phyloP scores from a whole-genome alignment of 2,888 invertebrate genomes.

The Meliscaeva auricollis region DNA sequence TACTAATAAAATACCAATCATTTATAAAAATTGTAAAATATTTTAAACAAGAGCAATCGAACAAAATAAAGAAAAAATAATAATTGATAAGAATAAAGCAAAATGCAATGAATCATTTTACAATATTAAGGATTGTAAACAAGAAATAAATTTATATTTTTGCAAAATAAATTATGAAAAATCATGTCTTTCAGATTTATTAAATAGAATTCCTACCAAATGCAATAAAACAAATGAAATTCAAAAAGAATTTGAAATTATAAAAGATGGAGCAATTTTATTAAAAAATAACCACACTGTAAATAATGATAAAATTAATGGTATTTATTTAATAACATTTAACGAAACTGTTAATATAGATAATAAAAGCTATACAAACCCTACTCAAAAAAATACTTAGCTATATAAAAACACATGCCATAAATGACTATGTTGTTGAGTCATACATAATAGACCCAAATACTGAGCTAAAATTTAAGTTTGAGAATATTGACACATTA shows the following conservation, averaged over 20 bases:
- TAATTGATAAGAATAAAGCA: constrained; percentile 10
- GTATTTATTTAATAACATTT: neutral
- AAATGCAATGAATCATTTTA: constrained; percentile 3
- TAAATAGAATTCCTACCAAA: neutral
- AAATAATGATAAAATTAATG: constrained; percentile 1
- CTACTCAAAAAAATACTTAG: neutral
- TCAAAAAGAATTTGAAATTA: neutral
- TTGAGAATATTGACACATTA: neutral
- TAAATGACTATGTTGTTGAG: neutral
- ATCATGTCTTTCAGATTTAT: neutral
- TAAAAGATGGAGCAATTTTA: constrained; percentile 5
- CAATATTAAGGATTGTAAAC: constrained; percentile 11
- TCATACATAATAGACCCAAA: neutral
- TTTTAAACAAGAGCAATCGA: constrained; percentile 15
- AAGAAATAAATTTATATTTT: neutral
- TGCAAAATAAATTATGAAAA: neutral
- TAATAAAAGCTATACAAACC: neutral
- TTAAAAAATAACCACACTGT: neutral
- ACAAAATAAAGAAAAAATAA: constrained; percentile 10
- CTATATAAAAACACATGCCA: constrained; percentile 1
- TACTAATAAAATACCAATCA: neutral
- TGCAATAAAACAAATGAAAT: constrained; percentile 1
- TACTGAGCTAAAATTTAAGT: no score
- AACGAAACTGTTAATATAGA: neutral
- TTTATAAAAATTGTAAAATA: constrained; percentile 8